These are phyloP conservation scores for Notodonta dromedarius DNA, from an alignment of 2,888 invertebrate species.

Conservation along the genomic window DNA sequence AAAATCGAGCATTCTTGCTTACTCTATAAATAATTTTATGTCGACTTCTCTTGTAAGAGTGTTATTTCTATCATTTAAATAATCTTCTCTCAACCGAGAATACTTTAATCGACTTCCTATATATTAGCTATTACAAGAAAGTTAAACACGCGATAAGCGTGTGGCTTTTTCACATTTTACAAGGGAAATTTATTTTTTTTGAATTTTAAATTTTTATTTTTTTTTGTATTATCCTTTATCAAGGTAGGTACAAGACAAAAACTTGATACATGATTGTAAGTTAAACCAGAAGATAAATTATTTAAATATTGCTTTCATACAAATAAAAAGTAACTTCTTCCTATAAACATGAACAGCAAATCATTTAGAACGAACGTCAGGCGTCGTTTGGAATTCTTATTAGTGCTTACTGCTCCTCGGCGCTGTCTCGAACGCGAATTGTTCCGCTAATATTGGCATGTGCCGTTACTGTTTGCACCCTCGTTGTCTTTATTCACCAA, in stretches of 20 bases:
- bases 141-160: no score
- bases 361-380: constrained; percentile 32
- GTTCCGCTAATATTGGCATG: constrained; percentile 43
- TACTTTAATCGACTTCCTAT: no score
- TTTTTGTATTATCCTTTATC: no score
- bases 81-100: no score
- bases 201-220: no score
- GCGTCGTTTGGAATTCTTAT: constrained; percentile 27
- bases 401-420: constrained; percentile 17
- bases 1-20: background rate
- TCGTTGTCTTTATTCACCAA: constrained; percentile 81
- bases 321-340: constrained; percentile 1
- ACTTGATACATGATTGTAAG: no score
- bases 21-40: background rate
- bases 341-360: constrained; percentile 23
- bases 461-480: constrained; percentile 51
- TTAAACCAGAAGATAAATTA: background rate
- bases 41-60: no score
- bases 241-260: no score
- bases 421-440: constrained; percentile 30
- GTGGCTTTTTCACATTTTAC: no score
- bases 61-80: no score
- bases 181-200: no score
- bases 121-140: no score
- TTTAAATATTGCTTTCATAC: background rate